phyloP scores from a whole-genome alignment of 2,888 invertebrate genomes.

The Lasius platythorax region DNA sequence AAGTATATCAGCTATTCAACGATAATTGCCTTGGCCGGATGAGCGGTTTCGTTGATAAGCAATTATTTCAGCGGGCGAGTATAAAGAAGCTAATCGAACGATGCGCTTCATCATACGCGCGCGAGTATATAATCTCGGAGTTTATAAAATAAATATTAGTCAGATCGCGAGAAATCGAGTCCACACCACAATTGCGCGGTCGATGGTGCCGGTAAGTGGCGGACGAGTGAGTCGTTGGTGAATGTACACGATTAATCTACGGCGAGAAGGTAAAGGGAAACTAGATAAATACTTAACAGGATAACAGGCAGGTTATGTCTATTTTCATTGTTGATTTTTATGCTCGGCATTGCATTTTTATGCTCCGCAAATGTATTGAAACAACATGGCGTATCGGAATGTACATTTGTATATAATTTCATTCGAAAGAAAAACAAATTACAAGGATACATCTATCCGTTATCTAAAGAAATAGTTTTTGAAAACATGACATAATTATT shows the following conservation, averaged over 20 bases:
- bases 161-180: neutral
- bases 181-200: neutral
- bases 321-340: constrained; percentile 32
- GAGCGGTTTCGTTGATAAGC: constrained; percentile 36
- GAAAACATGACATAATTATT: neutral
- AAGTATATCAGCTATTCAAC: constrained; percentile 3
- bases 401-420: neutral
- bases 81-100: constrained; percentile 25
- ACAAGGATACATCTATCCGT: neutral
- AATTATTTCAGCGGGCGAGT: constrained; percentile 9
- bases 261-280: constrained; percentile 19
- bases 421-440: neutral
- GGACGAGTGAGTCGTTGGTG: neutral
- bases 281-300: constrained; percentile 5
- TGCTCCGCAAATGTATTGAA: neutral
- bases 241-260: constrained; percentile 11
- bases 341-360: neutral
- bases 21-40: constrained; percentile 21
- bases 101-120: neutral
- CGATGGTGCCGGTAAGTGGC: neutral
- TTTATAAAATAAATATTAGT: constrained; percentile 17
- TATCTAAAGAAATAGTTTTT: neutral
- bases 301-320: neutral
- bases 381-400: neutral
- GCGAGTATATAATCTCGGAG: constrained; percentile 3